Percentiles rank a stretch among this genome's conserved stretches.
Conservation (phyloP, 2,888 invertebrate species). For the Amphimallon solstitiale region DNA sequence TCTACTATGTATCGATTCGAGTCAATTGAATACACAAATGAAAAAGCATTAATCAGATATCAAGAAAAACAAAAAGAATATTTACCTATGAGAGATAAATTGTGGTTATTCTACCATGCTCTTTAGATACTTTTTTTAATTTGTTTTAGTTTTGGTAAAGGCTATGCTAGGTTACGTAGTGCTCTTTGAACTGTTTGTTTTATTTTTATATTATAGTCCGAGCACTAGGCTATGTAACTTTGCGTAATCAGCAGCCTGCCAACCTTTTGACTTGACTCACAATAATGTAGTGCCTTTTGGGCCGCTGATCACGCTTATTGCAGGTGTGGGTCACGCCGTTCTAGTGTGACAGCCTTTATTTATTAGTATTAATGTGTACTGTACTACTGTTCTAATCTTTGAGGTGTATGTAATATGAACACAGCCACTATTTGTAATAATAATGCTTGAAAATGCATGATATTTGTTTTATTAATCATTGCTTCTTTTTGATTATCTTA, state of each 20-base stretch:
- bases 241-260: constrained; percentile 63
- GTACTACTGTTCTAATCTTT: constrained; percentile 67
- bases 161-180: constrained; percentile 42
- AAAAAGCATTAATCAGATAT: constrained; percentile 21
- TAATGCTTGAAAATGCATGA: constrained; percentile 89
- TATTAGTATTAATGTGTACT: constrained; percentile 63
- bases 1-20: constrained; percentile 42
- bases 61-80: constrained; percentile 26
- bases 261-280: constrained; percentile 55
- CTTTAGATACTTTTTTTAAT: constrained; percentile 25
- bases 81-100: constrained; percentile 13
- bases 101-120: constrained; percentile 38
- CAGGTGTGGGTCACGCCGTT: constrained; percentile 62
- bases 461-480: constrained; percentile 80
- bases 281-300: constrained; percentile 64
- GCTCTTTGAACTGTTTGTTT: constrained; percentile 37
- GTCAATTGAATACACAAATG: constrained; percentile 32
- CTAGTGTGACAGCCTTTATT: constrained; percentile 57
- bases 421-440: constrained; percentile 84
- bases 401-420: constrained; percentile 67
- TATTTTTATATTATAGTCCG: constrained; percentile 24
- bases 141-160: constrained; percentile 37
- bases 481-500: constrained; percentile 60
- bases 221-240: constrained; percentile 50
- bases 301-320: constrained; percentile 63